These are phyloP conservation scores for Apotomis turbidana DNA, from an alignment of 2,888 invertebrate species.

Conservation along the genomic window DNA sequence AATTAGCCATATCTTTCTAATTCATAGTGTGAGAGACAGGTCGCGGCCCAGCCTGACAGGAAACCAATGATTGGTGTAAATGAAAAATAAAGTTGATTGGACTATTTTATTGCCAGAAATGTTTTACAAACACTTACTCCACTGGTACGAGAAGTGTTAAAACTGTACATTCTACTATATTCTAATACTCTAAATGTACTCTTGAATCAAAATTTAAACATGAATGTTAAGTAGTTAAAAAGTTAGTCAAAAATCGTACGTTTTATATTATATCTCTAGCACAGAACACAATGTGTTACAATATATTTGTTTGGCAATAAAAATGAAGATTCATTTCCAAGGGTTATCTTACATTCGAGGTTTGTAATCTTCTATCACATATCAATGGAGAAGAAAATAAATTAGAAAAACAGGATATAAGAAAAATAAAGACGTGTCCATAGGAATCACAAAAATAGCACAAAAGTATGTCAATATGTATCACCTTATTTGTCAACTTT, in stretches of 20 bases:
- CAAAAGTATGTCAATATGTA: slow-evolving; percentile 77
- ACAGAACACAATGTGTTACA: slow-evolving; percentile 69
- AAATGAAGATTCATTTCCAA: slow-evolving; percentile 73
- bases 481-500: slow-evolving; percentile 81
- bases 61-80: slow-evolving; percentile 2
- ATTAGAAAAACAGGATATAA: slow-evolving; percentile 75
- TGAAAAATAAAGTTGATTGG: slow-evolving; percentile 61
- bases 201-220: slow-evolving; percentile 64
- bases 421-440: slow-evolving; percentile 71
- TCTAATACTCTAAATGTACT: slow-evolving; percentile 76
- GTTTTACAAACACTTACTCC: slow-evolving; percentile 80
- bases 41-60: no score
- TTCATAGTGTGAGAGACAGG: no score
- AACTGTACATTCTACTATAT: slow-evolving; percentile 77
- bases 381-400: slow-evolving; percentile 73
- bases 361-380: slow-evolving; percentile 79
- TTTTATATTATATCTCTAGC: slow-evolving; percentile 52
- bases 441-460: slow-evolving; percentile 77
- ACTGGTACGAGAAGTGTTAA: slow-evolving; percentile 64
- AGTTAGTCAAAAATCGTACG: slow-evolving; percentile 72
- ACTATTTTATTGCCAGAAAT: slow-evolving; percentile 84
- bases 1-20: no score
- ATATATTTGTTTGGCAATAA: slow-evolving; percentile 57
- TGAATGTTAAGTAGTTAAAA: slow-evolving; percentile 61
- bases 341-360: slow-evolving; percentile 76